Conservation (phyloP, 2,113 vertebrate species). For the Cyphomyrus discorhynchus region DNA sequence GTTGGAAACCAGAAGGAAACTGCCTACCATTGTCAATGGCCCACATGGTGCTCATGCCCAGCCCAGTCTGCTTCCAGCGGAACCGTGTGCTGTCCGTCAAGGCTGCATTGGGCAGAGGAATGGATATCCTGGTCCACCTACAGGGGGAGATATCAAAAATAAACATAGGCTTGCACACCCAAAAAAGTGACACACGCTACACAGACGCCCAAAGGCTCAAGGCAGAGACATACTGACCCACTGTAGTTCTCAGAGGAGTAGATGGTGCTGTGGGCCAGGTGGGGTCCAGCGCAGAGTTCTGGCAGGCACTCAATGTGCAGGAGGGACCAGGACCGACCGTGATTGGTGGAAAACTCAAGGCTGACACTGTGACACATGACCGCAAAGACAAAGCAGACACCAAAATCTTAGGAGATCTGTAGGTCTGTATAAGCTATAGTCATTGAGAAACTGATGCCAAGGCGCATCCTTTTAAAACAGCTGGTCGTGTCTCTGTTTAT, state of each 20-base stretch:
- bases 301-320: slow-evolving; percentile 89
- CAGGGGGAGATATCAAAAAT: slow-evolving; percentile 21
- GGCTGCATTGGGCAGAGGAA: slow-evolving; percentile 88
- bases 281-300: slow-evolving; percentile 84
- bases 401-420: background rate
- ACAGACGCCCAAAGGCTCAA: background rate
- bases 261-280: slow-evolving; percentile 91
- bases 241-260: slow-evolving; percentile 96
- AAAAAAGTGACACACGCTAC: background rate
- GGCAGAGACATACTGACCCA: slow-evolving; percentile 59
- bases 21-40: slow-evolving; percentile 88
- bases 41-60: slow-evolving; percentile 86
- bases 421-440: background rate
- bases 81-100: slow-evolving; percentile 82
- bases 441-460: background rate
- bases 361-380: slow-evolving; percentile 60
- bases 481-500: background rate
- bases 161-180: background rate
- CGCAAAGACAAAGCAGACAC: background rate
- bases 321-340: slow-evolving; percentile 89
- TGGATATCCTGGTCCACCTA: slow-evolving; percentile 93
- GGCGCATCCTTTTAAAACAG: background rate
- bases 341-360: slow-evolving; percentile 92
- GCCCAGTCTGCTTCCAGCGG: slow-evolving; percentile 86
- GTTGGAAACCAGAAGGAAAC: background rate